phyloP scores from a whole-genome alignment of 1,140 invertebrate genomes.

The Aphis gossypii region DNA sequence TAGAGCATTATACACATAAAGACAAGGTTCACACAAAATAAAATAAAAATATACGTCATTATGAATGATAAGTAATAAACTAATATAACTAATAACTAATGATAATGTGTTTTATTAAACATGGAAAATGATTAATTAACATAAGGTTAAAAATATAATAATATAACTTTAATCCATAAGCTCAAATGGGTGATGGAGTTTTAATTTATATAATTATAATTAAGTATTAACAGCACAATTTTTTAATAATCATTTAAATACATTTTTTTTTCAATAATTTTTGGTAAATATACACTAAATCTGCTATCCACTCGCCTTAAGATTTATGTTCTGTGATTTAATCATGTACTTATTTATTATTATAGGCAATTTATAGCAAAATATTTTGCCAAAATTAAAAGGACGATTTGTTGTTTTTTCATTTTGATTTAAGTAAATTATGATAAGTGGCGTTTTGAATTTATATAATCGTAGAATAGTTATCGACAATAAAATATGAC shows the following conservation, averaged over 20 bases:
- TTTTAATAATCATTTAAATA: not conserved
- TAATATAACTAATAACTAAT: not conserved
- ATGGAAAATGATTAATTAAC: not conserved
- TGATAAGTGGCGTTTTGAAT: not conserved
- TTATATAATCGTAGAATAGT: not conserved
- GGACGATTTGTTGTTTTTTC: too few relatives aligned
- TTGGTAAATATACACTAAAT: not conserved
- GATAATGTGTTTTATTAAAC: not conserved
- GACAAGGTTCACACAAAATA: constrained; percentile 5
- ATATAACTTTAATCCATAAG: not conserved
- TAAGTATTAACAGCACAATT: not conserved
- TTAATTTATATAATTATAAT: not conserved
- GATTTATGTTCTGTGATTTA: too few relatives aligned
- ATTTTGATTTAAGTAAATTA: too few relatives aligned
- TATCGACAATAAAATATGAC: not conserved
- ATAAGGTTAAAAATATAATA: not conserved
- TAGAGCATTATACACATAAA: not conserved
- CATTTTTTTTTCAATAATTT: not conserved
- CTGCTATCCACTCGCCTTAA: too few relatives aligned
- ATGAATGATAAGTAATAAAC: not conserved
- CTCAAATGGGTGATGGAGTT: not conserved
- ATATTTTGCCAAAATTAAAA: too few relatives aligned
- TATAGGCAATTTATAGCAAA: too few relatives aligned
- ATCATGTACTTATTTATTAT: too few relatives aligned
- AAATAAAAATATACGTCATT: not conserved